Conservation (phyloP, 2,888 invertebrate genomes). For the Melinaea menophilus region DNA sequence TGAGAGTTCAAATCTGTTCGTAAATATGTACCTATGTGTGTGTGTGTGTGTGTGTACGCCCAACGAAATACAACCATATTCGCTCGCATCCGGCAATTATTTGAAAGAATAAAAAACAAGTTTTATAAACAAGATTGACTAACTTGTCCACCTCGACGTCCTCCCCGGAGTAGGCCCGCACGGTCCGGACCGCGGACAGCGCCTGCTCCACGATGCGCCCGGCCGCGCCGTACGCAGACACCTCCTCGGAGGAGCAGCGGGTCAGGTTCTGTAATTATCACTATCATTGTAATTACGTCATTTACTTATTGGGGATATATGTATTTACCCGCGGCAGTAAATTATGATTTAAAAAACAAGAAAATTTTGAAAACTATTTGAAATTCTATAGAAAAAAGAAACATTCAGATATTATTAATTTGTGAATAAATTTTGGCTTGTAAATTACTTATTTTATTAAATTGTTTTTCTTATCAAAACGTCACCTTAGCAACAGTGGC, state of each 20-base stretch:
- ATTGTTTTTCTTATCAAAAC: not conserved
- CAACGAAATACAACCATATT: no score
- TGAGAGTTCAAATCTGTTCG: no score
- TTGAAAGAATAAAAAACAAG: not conserved
- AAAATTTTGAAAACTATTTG: no score
- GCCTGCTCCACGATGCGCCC: constrained; percentile 87
- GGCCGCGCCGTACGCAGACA: constrained; percentile 83
- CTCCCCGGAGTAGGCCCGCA: constrained; percentile 85
- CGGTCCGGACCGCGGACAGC: constrained; percentile 82
- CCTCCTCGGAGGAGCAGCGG: constrained; percentile 78
- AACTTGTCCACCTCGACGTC: constrained; percentile 80
- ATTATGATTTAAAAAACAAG: no score
- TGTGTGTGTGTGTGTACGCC: no score
- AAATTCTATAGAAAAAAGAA: no score
- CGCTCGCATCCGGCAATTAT: not conserved
- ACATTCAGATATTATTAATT: no score
- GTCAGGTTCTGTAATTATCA: constrained; percentile 74
- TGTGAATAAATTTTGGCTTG: no score
- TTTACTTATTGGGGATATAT: no score
- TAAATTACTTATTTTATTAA: not conserved
- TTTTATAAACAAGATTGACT: constrained; percentile 2
- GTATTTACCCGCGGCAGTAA: no score
- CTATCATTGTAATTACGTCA: no score
- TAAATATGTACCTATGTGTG: no score
- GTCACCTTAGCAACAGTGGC: constrained; percentile 84